A percentile compares a stretch with the other conserved stretches of the same genome.
phyloP scores from a whole-genome alignment of 2,797 vertebrate genomes.

The Tinamus major region DNA sequence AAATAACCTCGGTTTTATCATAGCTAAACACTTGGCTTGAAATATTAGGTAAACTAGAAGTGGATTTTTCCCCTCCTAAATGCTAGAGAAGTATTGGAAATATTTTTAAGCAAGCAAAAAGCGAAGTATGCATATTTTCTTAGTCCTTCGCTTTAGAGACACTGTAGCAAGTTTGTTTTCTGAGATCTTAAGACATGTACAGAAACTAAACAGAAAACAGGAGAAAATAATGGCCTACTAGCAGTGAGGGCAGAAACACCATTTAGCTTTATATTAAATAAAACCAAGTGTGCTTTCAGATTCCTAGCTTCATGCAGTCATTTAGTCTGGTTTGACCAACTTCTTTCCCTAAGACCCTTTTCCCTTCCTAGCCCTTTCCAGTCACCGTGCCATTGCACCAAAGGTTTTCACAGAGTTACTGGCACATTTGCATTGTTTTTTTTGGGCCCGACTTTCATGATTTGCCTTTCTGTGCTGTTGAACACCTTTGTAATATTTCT shows the following conservation, averaged over 20 bases:
- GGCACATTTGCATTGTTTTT: not conserved
- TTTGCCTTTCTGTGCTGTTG: not conserved
- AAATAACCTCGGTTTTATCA: not conserved
- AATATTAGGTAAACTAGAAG: constrained; percentile 30
- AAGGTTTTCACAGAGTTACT: not conserved
- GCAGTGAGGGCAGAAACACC: constrained; percentile 7
- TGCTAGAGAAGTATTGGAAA: not conserved
- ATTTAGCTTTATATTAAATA: constrained; percentile 36
- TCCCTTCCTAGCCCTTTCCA: not conserved
- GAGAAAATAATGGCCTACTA: not conserved
- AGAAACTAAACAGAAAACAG: not conserved
- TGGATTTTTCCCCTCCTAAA: not conserved
- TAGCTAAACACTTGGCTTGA: constrained; percentile 36
- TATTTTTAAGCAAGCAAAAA: not conserved
- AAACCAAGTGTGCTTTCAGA: not conserved
- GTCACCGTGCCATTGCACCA: not conserved
- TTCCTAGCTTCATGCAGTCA: not conserved
- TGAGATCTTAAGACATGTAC: not conserved
- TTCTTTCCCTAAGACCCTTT: constrained; percentile 19
- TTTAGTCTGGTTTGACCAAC: constrained; percentile 47
- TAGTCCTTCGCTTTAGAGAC: not conserved
- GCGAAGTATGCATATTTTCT: not conserved
- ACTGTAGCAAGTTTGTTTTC: not conserved
- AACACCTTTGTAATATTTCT: not conserved
- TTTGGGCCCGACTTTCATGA: rapidly evolving